phyloP scores from a whole-genome alignment of 2,888 invertebrate genomes.

The Hirtodrosophila alboralis region DNA sequence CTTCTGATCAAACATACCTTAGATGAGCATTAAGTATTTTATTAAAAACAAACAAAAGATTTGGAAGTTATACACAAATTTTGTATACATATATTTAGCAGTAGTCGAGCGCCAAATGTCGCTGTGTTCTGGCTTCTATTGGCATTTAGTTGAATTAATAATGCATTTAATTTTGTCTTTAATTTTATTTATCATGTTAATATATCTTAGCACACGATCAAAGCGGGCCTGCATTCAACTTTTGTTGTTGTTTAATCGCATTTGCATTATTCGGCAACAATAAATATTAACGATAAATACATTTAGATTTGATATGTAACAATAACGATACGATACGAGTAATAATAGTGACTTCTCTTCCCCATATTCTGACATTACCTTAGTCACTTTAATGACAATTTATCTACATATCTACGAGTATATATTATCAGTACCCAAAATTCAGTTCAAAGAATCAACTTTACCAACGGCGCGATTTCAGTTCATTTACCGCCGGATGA shows the following conservation, averaged over 20 bases:
- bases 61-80: neutral
- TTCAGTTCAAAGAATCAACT: neutral
- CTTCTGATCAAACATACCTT: neutral
- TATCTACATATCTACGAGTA: conserved; percentile 12
- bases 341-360: conserved; percentile 25
- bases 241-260: conserved; percentile 17
- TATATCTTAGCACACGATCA: conserved; percentile 39
- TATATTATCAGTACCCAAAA: conserved; percentile 2
- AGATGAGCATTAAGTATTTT: neutral
- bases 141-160: conserved; percentile 29
- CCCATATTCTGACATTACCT: conserved; percentile 30
- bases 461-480: conserved; percentile 61
- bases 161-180: conserved; percentile 23
- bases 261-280: conserved; percentile 47
- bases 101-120: neutral
- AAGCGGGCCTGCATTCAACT: conserved; percentile 23
- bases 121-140: conserved; percentile 12
- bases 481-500: conserved; percentile 71
- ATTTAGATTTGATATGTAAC: conserved; percentile 23
- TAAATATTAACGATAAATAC: conserved; percentile 37
- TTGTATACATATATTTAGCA: neutral
- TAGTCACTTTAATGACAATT: conserved; percentile 27
- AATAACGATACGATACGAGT: conserved; percentile 17
- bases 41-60: conserved; percentile 3
- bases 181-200: conserved; percentile 52